Base-by-base conservation (phyloP, 2,113 vertebrate genomes). In the Thermophis baileyi region DNA sequence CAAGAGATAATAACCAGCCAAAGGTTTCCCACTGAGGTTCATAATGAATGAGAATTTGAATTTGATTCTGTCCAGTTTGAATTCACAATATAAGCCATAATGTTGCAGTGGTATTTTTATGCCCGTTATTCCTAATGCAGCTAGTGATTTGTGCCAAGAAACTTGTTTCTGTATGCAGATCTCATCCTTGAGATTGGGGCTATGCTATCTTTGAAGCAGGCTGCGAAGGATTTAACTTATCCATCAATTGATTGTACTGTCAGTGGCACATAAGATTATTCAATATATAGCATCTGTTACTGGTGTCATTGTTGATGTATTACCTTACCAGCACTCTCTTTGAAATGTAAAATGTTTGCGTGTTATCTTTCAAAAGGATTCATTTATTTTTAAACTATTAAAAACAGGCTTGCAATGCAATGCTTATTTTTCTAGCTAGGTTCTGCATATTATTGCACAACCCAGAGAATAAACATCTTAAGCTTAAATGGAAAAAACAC, bases 181-280 rank as follows among this genome's bases (percentile, higher is more conserved):
- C 25, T 89, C 74, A 47, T 60, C 74, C 27, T 86, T 57, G 24
- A 50, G 46, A 87, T 40, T 87, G 30, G 50, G 50, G 51, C 25
- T n/a, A 85, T 30, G 92, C 51, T 85, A 46, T 27, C 24, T 94
- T 96, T 96, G 96, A 91, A 95, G 89, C 94, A 94, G 96, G 91
- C 95, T 95, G 93, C 95, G 25, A 91, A 94, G 94, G 94, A 96
- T 96, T 97, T 94, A 93, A 81, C 92, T 96, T 92, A 96, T 96
- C 93, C 92, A 95, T 97, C 96, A 95, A 93, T 96, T 94, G 94
- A 97, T 95, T 96, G 94, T 92, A 51, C 94, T 96, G 93, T 96
- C 94, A 94, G 96, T 94, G 94, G 90, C 94, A 94, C 90, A 91
- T 63, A 90, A 90, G 89, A 91, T 92, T 95, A 51, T 95, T 96